phyloP scores from a whole-genome alignment of 1,140 invertebrate genomes.

The Nasonia giraulti region DNA sequence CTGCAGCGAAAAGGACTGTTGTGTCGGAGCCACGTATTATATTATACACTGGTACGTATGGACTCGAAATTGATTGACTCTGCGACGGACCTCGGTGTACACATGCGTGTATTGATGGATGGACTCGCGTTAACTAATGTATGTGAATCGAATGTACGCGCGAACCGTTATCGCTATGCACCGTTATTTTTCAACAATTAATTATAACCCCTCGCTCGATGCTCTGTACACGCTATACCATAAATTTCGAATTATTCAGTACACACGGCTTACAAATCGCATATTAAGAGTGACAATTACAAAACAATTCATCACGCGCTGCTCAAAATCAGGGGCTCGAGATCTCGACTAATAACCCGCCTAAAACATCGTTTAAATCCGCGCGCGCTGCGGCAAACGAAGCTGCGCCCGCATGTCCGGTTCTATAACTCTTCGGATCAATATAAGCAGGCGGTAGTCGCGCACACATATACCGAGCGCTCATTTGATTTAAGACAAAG shows the following conservation, averaged over 20 bases:
- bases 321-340: neutral
- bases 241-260: neutral
- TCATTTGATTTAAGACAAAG: constrained; percentile 49
- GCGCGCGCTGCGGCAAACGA: constrained; percentile 2
- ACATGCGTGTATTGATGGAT: constrained; percentile 33
- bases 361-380: neutral
- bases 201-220: neutral
- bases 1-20: neutral
- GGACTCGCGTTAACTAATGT: neutral
- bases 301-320: neutral
- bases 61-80: constrained; percentile 45
- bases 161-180: neutral
- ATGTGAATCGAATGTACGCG: neutral
- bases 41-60: neutral
- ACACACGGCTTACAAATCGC: neutral
- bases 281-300: neutral
- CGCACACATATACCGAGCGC: neutral
- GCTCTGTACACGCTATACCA: neutral
- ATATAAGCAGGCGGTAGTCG: constrained; percentile 2
- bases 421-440: constrained; percentile 36
- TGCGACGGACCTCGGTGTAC: neutral
- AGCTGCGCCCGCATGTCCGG: constrained; percentile 51
- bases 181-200: neutral
- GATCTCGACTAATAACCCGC: neutral
- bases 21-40: neutral